Evolutionary conservation across 53 echinoderm and acorn worm genomes (phyloP).

Genomic region (Apostichopus leukothele): DNA sequence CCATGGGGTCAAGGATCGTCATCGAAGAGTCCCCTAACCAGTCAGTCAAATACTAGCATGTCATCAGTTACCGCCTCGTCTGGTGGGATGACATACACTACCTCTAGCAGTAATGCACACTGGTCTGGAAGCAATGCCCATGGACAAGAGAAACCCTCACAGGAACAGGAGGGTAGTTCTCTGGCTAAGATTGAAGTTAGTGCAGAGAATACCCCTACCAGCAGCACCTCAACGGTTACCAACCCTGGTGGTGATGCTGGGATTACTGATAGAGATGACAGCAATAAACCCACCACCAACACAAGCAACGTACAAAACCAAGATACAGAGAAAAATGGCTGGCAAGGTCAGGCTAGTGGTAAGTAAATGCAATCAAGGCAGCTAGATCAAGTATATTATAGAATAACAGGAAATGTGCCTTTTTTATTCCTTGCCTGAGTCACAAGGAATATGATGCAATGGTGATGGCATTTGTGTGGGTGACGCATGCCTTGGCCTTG

Average conservation of each 20-base stretch:
- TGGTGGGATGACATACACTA: constrained; percentile 34
- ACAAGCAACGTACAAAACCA: constrained; percentile 16
- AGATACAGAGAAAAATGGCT: constrained; percentile 31
- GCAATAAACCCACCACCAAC: constrained; percentile 31
- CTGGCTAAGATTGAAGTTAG: constrained; percentile 11
- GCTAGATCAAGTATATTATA: too few species aligned
- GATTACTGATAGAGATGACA: background rate
- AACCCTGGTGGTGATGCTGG: background rate
- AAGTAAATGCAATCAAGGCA: background rate
- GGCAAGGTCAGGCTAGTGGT: constrained; percentile 19
- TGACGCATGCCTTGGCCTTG: too few species aligned
- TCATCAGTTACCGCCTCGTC: constrained; percentile 32
- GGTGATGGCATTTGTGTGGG: too few species aligned
- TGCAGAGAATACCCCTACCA: constrained; percentile 18
- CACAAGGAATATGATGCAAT: too few species aligned
- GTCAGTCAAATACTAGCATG: background rate
- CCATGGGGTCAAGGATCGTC: constrained; percentile 7
- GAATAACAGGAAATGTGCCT: too few species aligned
- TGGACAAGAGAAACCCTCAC: constrained; percentile 17
- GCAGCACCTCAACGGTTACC: constrained; percentile 19
- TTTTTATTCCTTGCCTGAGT: too few species aligned
- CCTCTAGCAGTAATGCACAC: constrained; percentile 21
- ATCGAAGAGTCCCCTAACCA: constrained; percentile 8
- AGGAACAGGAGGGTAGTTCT: constrained; percentile 9
- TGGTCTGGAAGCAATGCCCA: constrained; percentile 21